These are phyloP conservation scores for Cliona cf. orientalis DNA, from an alignment of 37 sponge, comb jelly and placozoan genomes.

Conservation along the genomic window DNA sequence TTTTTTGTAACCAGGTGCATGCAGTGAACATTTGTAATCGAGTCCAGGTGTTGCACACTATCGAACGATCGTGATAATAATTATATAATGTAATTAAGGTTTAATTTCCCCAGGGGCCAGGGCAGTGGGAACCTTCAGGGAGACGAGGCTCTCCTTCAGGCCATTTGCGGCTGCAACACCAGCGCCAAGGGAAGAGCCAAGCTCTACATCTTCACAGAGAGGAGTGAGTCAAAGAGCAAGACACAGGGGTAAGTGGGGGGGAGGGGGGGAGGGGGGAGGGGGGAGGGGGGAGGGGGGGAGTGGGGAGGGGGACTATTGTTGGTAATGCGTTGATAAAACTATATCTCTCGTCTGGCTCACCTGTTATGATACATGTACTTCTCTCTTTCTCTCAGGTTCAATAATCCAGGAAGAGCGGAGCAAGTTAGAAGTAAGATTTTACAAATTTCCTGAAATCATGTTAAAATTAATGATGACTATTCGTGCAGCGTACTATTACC, in stretches of 20 bases:
- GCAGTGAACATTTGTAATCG: too few relatives aligned
- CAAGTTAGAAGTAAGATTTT: conserved; percentile 44
- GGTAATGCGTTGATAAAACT: too few relatives aligned
- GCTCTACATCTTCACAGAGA: conserved; percentile 79
- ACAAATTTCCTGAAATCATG: not conserved
- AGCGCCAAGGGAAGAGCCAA: conserved; percentile 11
- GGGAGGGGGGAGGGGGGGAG: not conserved
- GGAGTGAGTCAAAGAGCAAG: conserved; percentile 2
- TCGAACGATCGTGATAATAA: too few relatives aligned
- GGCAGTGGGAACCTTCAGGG: conserved; percentile 21
- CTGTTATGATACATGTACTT: too few relatives aligned
- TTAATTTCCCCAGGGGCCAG: conserved; percentile 29
- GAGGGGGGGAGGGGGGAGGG: not conserved
- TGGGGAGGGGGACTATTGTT: too few relatives aligned
- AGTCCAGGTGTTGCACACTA: too few relatives aligned
- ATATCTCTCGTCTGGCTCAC: too few relatives aligned
- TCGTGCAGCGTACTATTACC: conserved; percentile 78
- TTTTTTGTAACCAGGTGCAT: too few relatives aligned
- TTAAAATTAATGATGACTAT: too few relatives aligned
- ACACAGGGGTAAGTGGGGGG: not conserved
- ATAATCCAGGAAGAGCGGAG: conserved; percentile 6
- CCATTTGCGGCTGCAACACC: conserved; percentile 55
- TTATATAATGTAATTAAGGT: too few relatives aligned
- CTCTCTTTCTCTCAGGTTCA: not conserved
- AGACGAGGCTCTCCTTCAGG: conserved; percentile 70